Base-by-base conservation (phyloP, 2,888 invertebrate genomes). In the Rhingia rostrata region DNA sequence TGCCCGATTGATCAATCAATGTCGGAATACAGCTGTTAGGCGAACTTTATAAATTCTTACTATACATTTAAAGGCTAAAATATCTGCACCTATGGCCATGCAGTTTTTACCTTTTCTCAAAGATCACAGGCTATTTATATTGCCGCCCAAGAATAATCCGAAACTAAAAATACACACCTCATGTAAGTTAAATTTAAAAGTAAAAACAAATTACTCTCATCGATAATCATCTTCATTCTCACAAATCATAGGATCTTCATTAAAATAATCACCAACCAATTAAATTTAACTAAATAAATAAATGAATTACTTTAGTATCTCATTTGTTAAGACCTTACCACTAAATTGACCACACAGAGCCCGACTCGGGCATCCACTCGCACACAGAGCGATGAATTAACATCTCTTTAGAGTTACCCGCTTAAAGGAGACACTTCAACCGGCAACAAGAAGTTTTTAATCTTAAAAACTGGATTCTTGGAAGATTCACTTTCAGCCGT, bases 251-350 rank as follows among this genome's bases (percentile, higher is more conserved):
- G 7, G 4, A 0, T 41, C 14, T 32, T 9, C 12, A n/a, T 41
- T 41, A 4, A 30, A 54, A n/a, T 41, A 56, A 47, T 30, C 9
- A 10, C 45, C 37, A 4, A n/a, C 45, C 22, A 41, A 60, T 67
- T 60, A 75, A 75, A 39, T 67, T 61, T 37, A 64, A 67, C 60
- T 43, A 30, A 49, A 45, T 43, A 51, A 67, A 67, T 61, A 45
- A 75, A 75, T 67, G 60, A 67, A 67, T 75, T 67, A 45, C 37
- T 4, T 45, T 33, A 0, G 43, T 66, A 58, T 5, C 39, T 51
- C 58, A 58, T 66, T 49, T 22, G 47, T 56, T 70, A 32, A 41
- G 9, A 33, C 22, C 22, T 33, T 35, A 6, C 22, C 7, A 5
- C 35, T 14, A 33, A 58, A 58, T 66, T 60, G 6, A 75, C 66